Percentiles rank a stretch among this genome's conserved stretches.
Conservation (phyloP, 1,140 invertebrate genomes). For the Drosophila prosaltans region DNA sequence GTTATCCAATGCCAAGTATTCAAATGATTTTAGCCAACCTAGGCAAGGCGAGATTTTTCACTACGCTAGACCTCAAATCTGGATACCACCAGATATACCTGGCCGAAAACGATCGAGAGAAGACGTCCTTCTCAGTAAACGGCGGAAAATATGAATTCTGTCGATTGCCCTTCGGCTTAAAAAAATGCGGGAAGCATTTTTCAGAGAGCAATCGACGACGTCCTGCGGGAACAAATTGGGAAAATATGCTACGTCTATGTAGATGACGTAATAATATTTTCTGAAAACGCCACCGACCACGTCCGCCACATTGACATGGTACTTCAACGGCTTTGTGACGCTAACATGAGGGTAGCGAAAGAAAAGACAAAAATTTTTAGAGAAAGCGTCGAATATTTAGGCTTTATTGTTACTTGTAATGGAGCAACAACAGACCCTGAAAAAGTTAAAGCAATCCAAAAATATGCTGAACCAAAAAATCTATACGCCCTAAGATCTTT, state of each 20-base stretch:
- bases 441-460: too few relatives aligned
- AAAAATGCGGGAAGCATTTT: too few relatives aligned
- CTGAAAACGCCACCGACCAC: background rate
- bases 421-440: too few relatives aligned
- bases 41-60: conserved; percentile 14
- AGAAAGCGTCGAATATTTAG: too few relatives aligned
- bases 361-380: too few relatives aligned
- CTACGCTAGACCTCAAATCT: background rate
- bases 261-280: conserved; percentile 17
- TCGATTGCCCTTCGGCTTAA: too few relatives aligned
- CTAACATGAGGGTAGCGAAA: too few relatives aligned
- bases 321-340: too few relatives aligned
- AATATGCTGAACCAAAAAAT: too few relatives aligned
- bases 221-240: conserved; percentile 1
- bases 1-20: conserved; percentile 20
- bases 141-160: conserved; percentile 22
- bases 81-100: conserved; percentile 16
- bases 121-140: conserved; percentile 12
- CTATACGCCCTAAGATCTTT: too few relatives aligned
- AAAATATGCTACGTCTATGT: too few relatives aligned
- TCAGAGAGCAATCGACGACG: background rate
- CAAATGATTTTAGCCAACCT: conserved; percentile 17
- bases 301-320: background rate
- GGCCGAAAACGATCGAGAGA: conserved; percentile 6
- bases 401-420: too few relatives aligned